Evolutionary conservation across 1,140 invertebrate species (phyloP), one percentile per base, ranked within the genome.

Genomic region (Pseudachorutes palmiensis): DNA sequence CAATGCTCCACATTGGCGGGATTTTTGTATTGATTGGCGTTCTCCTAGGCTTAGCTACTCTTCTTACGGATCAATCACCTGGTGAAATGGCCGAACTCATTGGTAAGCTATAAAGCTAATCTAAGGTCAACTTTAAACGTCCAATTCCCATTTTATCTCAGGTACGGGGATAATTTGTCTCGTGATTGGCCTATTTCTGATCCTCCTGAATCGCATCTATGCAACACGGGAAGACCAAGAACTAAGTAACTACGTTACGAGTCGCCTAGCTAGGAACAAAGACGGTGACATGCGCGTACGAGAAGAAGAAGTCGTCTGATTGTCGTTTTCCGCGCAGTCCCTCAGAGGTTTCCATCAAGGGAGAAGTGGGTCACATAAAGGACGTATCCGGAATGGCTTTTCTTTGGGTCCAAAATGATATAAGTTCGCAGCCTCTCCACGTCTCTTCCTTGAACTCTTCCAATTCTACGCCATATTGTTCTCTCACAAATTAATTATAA

Each of bases 1-100:
- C 90, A 64, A 90, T 92, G 87, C 83, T 92, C 57, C 90, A 93
- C 76, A 87, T 93, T 64, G 90, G 90, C 1, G 87, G 91, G 30
- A 89, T 92, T 2, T 92, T 93, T 75, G 80, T 91, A 26, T 87
- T 92, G 0, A 83, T 92, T 33, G 90, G 90, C 1, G 75, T 87
- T 12, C 92, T 93, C 75, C 81, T 93, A n/a, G 78, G 90, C 63
- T 86, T 85, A 1, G 89, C 88, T 58, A 89, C 88, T 2, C 80
- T 90, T 5, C 51, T 55, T 5, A 55, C 51, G 12, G 24, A 55
- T 14, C 51, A 55, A 22, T 16, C 51, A 22, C 12, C 51, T 3
- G 24, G 51, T 26, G 51, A 55, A 55, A 55, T 55, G 51, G 51
- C 51, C 3, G 51, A 55, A 55, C 51, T 55, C 24, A 55, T 55